A percentile compares a stretch with the other conserved stretches of the same genome.
These are phyloP conservation scores for Herminia tarsipennalis DNA, from an alignment of 2,888 invertebrate genomes.

Conservation along the genomic window DNA sequence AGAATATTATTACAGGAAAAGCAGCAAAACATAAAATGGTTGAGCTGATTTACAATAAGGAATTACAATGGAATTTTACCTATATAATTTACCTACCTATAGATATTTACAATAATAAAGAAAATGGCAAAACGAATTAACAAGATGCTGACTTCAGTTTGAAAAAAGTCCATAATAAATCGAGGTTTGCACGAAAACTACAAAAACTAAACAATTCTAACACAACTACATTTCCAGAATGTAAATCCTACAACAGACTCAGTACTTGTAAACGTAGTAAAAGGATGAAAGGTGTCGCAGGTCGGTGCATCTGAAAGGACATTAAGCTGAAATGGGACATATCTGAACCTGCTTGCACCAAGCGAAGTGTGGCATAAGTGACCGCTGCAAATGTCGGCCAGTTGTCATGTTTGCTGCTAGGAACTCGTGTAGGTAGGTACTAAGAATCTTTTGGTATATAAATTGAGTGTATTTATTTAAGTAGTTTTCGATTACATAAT, in stretches of 20 bases:
- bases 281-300: conserved; percentile 3
- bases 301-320: conserved; percentile 7
- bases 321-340: conserved; percentile 4
- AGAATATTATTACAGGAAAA: too few relatives aligned
- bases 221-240: not conserved
- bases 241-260: not conserved
- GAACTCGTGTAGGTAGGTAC: too few relatives aligned
- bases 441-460: too few relatives aligned
- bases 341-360: not conserved
- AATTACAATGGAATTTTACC: too few relatives aligned
- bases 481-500: too few relatives aligned
- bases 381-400: not conserved
- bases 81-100: not conserved
- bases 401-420: not conserved
- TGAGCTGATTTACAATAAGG: too few relatives aligned
- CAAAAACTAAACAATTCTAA: too few relatives aligned
- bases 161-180: too few relatives aligned
- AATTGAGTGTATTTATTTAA: too few relatives aligned
- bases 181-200: too few relatives aligned
- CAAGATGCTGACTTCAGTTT: too few relatives aligned
- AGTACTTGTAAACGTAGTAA: not conserved
- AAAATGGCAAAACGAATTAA: not conserved
- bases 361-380: not conserved
- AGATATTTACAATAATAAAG: not conserved
- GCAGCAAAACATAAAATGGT: too few relatives aligned